Percentiles rank a stretch among this genome's conserved stretches.
These are phyloP conservation scores for Neomorphus geoffroyi DNA, from an alignment of 2,797 vertebrate genomes.

Conservation along the genomic window DNA sequence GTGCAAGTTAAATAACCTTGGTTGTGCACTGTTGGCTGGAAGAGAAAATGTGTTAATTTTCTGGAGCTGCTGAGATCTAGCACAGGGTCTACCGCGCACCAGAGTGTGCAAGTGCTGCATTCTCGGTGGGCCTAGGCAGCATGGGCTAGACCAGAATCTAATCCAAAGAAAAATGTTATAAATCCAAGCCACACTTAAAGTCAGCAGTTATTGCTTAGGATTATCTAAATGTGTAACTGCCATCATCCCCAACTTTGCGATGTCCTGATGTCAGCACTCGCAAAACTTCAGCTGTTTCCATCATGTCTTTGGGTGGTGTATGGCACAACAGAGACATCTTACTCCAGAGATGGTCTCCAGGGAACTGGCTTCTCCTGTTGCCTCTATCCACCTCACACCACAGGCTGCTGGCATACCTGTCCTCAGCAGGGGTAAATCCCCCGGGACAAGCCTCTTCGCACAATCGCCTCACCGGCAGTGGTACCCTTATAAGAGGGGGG, in stretches of 20 bases:
- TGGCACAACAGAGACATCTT: rapidly evolving
- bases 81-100: not conserved
- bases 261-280: not conserved
- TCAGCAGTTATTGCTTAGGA: not conserved
- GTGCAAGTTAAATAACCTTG: not conserved
- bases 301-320: not conserved
- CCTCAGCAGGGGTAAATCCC: not conserved
- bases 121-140: not conserved
- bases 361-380: not conserved
- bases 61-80: not conserved
- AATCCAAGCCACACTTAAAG: not conserved
- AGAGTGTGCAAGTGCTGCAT: not conserved
- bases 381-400: rapidly evolving
- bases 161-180: not conserved
- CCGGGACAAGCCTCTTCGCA: rapidly evolving
- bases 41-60: not conserved
- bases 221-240: not conserved
- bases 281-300: not conserved
- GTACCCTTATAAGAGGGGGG: not conserved
- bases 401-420: not conserved
- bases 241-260: not conserved
- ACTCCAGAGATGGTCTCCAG: not conserved
- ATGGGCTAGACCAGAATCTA: not conserved
- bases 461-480: not conserved
- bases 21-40: not conserved